A percentile compares a stretch with the other conserved stretches of the same genome.
These are phyloP conservation scores for Cladopsammia gracilis DNA, from an alignment of 64 coral and sea anemone genomes.

Conservation along the genomic window DNA sequence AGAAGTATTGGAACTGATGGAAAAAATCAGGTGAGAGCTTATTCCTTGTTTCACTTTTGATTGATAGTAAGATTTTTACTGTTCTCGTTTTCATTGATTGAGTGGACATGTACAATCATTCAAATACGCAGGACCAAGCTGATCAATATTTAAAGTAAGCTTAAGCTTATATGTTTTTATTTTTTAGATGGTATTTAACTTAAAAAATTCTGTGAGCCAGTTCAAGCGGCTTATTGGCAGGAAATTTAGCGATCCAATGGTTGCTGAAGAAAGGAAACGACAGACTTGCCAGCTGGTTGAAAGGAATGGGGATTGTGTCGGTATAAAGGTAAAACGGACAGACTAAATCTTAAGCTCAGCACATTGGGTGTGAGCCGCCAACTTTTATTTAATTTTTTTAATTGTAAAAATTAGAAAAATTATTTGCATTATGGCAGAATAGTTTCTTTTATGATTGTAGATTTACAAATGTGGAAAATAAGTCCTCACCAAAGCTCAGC, in stretches of 20 bases:
- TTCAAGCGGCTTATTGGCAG: slow-evolving; percentile 92
- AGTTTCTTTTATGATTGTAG: too few species aligned
- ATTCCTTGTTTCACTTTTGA: neutral
- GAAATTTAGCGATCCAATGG: slow-evolving; percentile 90
- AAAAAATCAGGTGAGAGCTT: slow-evolving; percentile 90
- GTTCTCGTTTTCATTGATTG: neutral
- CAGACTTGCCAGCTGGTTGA: slow-evolving; percentile 81
- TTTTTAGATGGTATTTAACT: slow-evolving; percentile 85
- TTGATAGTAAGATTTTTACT: neutral
- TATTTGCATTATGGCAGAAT: too few species aligned
- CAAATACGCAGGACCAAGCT: neutral
- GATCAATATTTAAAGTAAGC: neutral
- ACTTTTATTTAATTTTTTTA: too few species aligned
- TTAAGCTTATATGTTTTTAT: neutral
- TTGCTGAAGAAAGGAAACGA: slow-evolving; percentile 79
- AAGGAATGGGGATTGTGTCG: slow-evolving; percentile 75
- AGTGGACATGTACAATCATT: too few species aligned
- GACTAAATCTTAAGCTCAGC: too few species aligned
- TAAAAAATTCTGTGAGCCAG: slow-evolving; percentile 94
- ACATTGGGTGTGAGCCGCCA: too few species aligned
- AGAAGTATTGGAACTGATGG: slow-evolving; percentile 84
- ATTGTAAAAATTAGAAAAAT: too few species aligned
- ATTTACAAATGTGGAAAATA: too few species aligned
- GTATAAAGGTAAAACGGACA: slow-evolving; percentile 78
- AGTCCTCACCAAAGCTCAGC: too few species aligned